Conservation (phyloP, 1,140 invertebrate genomes). For the Brachionus plicatilis region DNA sequence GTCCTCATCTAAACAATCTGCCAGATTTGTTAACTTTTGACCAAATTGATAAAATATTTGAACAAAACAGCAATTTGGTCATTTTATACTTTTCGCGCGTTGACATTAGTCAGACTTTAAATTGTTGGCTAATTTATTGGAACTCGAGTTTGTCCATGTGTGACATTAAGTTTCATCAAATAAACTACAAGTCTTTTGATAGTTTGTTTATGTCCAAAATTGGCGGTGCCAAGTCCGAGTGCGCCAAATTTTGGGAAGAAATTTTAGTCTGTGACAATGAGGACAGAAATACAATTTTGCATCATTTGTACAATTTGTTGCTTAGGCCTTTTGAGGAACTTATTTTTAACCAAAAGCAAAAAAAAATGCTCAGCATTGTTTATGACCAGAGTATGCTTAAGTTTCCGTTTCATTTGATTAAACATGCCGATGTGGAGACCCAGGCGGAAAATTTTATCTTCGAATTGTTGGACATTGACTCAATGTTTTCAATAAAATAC, state of each 20-base stretch:
- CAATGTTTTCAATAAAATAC: constrained; percentile 8
- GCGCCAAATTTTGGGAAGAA: constrained; percentile 4
- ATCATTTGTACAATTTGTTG: constrained; percentile 9
- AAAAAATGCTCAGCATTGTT: background rate
- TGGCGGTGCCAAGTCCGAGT: background rate
- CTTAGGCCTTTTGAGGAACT: background rate
- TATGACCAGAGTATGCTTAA: constrained; percentile 14
- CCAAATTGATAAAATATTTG: constrained; percentile 26
- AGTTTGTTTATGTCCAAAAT: constrained; percentile 34
- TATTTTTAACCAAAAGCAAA: background rate
- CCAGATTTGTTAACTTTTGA: constrained; percentile 10
- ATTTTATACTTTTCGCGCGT: background rate
- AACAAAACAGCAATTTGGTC: background rate
- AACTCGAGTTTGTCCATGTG: background rate
- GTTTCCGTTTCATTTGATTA: constrained; percentile 24
- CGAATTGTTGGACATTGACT: constrained; percentile 9
- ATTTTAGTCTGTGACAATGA: background rate
- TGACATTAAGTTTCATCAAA: constrained; percentile 23
- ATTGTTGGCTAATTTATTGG: constrained; percentile 12
- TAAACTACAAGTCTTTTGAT: constrained; percentile 17
- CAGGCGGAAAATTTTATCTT: background rate
- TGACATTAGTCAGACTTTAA: constrained; percentile 11
- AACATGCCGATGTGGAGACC: background rate
- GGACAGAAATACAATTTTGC: background rate
- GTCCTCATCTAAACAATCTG: background rate